Percentiles rank a stretch among this genome's conserved stretches.
phyloP scores from a whole-genome alignment of 2,113 vertebrate species.

The Colius striatus region DNA sequence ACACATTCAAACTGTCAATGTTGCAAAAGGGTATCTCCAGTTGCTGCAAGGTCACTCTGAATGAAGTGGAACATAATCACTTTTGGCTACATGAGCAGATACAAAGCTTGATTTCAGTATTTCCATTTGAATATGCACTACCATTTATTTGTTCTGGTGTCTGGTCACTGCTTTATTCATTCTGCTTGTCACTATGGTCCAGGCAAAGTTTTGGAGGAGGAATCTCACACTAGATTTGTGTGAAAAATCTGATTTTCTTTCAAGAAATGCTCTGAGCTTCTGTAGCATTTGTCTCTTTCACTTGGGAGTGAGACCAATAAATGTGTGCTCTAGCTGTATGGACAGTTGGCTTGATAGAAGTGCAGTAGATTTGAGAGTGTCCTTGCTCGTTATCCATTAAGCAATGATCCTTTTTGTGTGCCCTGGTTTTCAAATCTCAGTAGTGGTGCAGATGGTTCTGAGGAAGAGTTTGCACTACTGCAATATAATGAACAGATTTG shows the following conservation, averaged over 20 bases:
- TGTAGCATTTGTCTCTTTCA: neutral
- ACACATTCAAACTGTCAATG: neutral
- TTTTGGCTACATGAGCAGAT: neutral
- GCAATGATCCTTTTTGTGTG: neutral
- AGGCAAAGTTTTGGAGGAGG: neutral
- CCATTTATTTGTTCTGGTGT: neutral
- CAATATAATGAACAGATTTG: conserved; percentile 32
- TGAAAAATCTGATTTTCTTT: neutral
- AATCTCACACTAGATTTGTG: neutral
- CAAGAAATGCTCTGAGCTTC: neutral
- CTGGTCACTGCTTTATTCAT: neutral
- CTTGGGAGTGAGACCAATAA: neutral
- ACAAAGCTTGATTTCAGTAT: neutral
- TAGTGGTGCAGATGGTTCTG: conserved; percentile 11
- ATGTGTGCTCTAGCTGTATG: neutral
- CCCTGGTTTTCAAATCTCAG: conserved; percentile 3
- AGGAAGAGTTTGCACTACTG: conserved; percentile 1
- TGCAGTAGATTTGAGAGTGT: neutral
- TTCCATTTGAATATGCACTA: neutral
- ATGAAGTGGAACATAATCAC: neutral
- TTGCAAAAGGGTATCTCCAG: neutral
- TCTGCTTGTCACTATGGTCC: neutral
- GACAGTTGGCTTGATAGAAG: neutral
- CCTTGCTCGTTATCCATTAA: neutral
- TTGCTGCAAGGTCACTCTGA: neutral